Evolutionary conservation across 2,888 invertebrate genomes (phyloP).

Genomic region (Nephrotoma appendiculata): DNA sequence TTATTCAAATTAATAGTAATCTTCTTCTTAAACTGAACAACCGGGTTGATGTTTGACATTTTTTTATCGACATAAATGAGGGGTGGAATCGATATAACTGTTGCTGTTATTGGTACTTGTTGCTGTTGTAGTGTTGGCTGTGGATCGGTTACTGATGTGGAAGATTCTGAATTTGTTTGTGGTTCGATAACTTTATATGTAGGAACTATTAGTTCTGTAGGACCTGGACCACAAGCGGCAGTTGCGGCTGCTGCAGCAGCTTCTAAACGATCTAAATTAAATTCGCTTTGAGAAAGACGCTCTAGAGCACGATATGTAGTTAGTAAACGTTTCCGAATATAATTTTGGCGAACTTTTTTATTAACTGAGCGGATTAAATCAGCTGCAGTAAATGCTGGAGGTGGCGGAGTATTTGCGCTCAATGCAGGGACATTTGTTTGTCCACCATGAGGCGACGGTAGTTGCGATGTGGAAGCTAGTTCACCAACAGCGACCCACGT

Average conservation of each 20-base stretch:
- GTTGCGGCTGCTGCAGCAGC: slow-evolving; percentile 40
- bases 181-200: slow-evolving; percentile 7
- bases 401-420: slow-evolving; percentile 21
- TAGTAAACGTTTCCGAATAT: slow-evolving; percentile 59
- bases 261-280: slow-evolving; percentile 61
- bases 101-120: slow-evolving; percentile 23
- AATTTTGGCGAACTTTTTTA: slow-evolving; percentile 70
- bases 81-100: neutral
- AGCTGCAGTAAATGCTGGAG: slow-evolving; percentile 43
- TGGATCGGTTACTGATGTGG: slow-evolving; percentile 12
- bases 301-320: slow-evolving; percentile 71
- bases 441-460: slow-evolving; percentile 69
- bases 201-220: slow-evolving; percentile 16
- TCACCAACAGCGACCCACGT: slow-evolving; percentile 80
- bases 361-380: slow-evolving; percentile 63
- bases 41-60: slow-evolving; percentile 9
- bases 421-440: slow-evolving; percentile 21
- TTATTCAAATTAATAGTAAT: slow-evolving; percentile 16
- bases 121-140: neutral
- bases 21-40: slow-evolving; percentile 13
- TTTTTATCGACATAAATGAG: neutral
- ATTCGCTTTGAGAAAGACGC: slow-evolving; percentile 70
- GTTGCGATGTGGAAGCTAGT: slow-evolving; percentile 56
- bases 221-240: slow-evolving; percentile 16
- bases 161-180: slow-evolving; percentile 20